Evolutionary conservation across 1,140 invertebrate genomes (phyloP).

Genomic region (Macrobrachium nipponense): DNA sequence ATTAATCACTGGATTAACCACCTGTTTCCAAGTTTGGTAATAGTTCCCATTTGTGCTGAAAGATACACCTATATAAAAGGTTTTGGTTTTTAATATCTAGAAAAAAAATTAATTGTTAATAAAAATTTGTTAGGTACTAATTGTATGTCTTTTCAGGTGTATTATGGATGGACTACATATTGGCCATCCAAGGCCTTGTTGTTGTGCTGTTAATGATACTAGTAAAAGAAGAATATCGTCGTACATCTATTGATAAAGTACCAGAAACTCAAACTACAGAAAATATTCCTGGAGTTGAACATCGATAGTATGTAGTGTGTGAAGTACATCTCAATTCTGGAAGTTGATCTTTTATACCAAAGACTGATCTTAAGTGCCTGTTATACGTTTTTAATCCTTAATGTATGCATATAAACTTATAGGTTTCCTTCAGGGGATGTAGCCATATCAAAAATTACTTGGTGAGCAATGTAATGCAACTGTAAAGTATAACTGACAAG

Average conservation of each 20-base stretch:
- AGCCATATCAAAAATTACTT: too few species aligned
- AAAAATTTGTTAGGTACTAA: background rate
- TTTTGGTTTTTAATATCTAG: too few species aligned
- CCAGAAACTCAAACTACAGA: background rate
- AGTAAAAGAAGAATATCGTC: slow-evolving; percentile 39
- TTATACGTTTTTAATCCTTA: too few species aligned
- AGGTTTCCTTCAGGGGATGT: too few species aligned
- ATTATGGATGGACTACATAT: slow-evolving; percentile 52
- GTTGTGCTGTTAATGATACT: slow-evolving; percentile 43
- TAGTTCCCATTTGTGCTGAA: too few species aligned
- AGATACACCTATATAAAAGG: too few species aligned
- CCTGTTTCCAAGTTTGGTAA: too few species aligned
- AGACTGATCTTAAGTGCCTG: too few species aligned
- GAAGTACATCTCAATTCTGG: background rate
- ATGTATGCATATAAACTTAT: too few species aligned
- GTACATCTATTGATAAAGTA: slow-evolving; percentile 27
- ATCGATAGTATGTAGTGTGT: background rate
- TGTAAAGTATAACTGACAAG: too few species aligned
- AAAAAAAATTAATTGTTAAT: background rate
- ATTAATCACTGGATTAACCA: too few species aligned
- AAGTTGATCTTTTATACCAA: background rate
- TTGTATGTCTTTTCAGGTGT: slow-evolving; percentile 25
- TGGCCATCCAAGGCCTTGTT: slow-evolving; percentile 45
- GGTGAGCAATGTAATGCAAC: too few species aligned
- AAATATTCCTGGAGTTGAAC: background rate